phyloP scores from a whole-genome alignment of 2,113 vertebrate genomes.

The Tragelaphus strepsiceros region DNA sequence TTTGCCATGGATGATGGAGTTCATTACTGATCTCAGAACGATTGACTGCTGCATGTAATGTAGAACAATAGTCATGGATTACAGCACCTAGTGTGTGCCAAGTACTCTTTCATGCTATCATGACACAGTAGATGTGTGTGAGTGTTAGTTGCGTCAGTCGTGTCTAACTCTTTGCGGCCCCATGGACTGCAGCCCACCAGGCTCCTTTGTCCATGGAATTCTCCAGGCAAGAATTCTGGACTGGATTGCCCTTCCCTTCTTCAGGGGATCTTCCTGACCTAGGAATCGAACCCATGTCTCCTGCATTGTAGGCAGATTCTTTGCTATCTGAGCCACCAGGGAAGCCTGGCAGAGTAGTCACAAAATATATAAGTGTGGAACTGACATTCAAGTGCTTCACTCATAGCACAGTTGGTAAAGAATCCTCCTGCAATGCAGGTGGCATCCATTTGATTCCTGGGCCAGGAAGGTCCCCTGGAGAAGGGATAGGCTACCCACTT shows the following conservation, averaged over 20 bases:
- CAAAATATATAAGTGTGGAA: not conserved
- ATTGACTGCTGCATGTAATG: not conserved
- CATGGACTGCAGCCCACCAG: not conserved
- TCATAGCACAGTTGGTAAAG: not conserved
- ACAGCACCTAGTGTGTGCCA: not conserved
- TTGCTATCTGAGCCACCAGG: not conserved
- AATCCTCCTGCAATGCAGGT: not conserved
- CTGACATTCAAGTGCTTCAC: not conserved
- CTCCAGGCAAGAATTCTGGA: not conserved
- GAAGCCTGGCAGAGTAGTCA: not conserved
- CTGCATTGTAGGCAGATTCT: not conserved
- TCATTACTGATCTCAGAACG: not conserved
- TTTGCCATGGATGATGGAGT: not conserved
- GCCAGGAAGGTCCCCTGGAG: not conserved
- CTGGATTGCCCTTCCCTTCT: not conserved
- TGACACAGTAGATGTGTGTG: not conserved
- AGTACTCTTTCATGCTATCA: not conserved
- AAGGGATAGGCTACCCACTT: not conserved
- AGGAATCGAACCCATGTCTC: not conserved
- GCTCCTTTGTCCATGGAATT: not conserved
- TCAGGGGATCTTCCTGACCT: not conserved
- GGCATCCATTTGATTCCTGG: not conserved
- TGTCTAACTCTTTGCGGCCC: not conserved
- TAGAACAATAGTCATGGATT: not conserved
- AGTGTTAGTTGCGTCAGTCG: fast-evolving